A percentile compares a stretch with the other conserved stretches of the same genome.
These are phyloP conservation scores for Graptemys geographica DNA, from an alignment of 2,797 vertebrate genomes.

Conservation along the genomic window DNA sequence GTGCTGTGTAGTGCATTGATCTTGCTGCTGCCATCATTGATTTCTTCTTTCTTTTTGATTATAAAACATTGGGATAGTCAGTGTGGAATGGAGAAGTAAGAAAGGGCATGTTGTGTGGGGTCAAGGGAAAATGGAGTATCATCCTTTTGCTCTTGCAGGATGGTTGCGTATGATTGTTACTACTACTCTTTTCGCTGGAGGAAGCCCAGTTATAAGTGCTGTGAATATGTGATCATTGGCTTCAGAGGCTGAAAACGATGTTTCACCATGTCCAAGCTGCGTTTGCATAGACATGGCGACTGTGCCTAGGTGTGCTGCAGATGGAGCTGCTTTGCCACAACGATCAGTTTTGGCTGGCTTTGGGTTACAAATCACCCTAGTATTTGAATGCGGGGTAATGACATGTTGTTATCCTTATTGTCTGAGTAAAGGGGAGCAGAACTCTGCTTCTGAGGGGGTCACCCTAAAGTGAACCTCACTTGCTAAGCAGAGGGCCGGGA, in stretches of 20 bases:
- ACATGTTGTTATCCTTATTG: no score
- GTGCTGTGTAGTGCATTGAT: not conserved
- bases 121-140: not conserved
- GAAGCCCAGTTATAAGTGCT: not conserved
- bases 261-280: not conserved
- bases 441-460: no score
- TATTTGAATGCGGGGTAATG: no score
- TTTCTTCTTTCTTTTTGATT: not conserved
- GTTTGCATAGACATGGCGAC: no score
- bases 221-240: fast-evolving
- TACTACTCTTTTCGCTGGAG: not conserved
- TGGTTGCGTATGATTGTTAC: not conserved
- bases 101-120: not conserved
- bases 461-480: no score
- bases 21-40: fast-evolving
- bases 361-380: no score
- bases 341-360: no score
- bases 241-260: fast-evolving
- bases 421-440: no score
- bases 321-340: no score
- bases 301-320: no score
- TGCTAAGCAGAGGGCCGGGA: no score
- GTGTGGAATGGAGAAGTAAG: fast-evolving
- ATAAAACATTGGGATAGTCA: not conserved
- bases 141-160: not conserved